Base-by-base conservation (phyloP, 2,888 invertebrate species). In the Plebejus argus region DNA sequence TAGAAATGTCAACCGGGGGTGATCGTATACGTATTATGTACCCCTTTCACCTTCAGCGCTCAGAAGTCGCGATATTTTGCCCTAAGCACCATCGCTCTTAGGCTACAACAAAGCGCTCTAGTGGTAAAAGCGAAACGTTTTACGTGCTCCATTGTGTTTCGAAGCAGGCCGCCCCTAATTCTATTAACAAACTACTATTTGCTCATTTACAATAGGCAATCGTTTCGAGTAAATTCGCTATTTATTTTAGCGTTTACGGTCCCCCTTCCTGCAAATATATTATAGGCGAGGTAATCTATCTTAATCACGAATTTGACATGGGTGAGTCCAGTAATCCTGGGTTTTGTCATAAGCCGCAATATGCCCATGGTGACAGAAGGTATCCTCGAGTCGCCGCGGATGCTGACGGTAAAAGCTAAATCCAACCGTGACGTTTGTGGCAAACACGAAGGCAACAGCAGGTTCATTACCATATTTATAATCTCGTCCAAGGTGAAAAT, bases 291-390 rank as follows among this genome's bases (percentile, higher is more conserved):
- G 5, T 28, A 66, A 66, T 66, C 28, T 66, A 66, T 33, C 66
- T 66, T 66, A 28, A 66, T 66, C 66, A 66, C 66, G 66, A 66
- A 66, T 66, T 66, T 66, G 66, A 77, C 39, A 58, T 28, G 72
- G 74, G 76, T 79, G 81, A 80, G 78, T 81, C 87, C 89, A 89
- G 87, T 93, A 93, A 94, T 93, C 93, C 89, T 90, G 90, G 93
- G 87, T 88, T 90, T 87, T 82, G 85, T 87, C 88, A 87, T 91
- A 94, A 94, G 91, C 93, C 86, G 87, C 88, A 89, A 89, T 89
- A 87, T 89, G 89, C 92, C 90, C 85, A 90, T 90, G 90, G 88
- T 90, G 92, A 92, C 91, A 91, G 84, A 84, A 86, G 82, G 88
- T 91, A 92, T 89, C 92, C 90, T 53, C 53, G 53, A 53, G 53